Conservation (phyloP, 2,113 vertebrate genomes). For the Madoqua kirkii region DNA sequence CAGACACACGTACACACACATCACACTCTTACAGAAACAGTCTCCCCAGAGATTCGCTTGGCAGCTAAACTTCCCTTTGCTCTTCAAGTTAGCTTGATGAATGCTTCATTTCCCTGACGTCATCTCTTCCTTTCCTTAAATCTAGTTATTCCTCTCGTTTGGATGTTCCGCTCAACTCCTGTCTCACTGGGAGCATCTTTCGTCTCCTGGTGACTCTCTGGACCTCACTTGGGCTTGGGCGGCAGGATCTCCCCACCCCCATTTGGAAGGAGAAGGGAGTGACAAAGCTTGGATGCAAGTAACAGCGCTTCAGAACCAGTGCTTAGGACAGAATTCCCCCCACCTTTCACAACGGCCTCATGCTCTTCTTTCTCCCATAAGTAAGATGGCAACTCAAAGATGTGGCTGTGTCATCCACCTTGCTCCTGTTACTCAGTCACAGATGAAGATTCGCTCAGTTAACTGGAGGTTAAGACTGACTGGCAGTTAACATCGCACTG, state of each 20-base stretch:
- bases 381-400: background rate
- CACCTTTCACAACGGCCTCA: background rate
- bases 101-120: background rate
- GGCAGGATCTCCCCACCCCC: background rate
- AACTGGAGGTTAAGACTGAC: background rate
- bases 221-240: background rate
- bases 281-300: background rate
- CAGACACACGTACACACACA: background rate
- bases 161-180: background rate
- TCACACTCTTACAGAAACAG: background rate
- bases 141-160: background rate
- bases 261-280: background rate
- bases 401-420: rapidly evolving
- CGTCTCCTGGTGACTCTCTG: background rate
- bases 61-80: background rate
- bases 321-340: background rate
- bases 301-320: background rate
- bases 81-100: background rate
- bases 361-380: background rate
- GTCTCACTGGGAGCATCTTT: background rate
- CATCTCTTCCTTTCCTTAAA: background rate
- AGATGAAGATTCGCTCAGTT: background rate
- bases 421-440: background rate
- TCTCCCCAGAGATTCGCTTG: background rate
- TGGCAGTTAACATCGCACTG: background rate